Evolutionary conservation across 2,888 invertebrate species (phyloP).

Genomic region (Cinara cedri): DNA sequence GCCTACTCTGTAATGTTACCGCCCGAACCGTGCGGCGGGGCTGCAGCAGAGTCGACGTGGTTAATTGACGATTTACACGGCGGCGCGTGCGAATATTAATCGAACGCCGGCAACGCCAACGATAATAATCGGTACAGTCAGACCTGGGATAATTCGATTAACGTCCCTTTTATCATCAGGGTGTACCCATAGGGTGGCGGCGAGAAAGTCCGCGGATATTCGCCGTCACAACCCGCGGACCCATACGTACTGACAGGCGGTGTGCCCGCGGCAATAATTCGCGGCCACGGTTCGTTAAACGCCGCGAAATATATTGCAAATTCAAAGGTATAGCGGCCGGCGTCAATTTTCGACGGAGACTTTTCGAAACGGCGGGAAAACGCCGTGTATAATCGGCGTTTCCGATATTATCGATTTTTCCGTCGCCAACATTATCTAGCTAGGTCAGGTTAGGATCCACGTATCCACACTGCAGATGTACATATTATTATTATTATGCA

Average conservation of each 20-base stretch:
- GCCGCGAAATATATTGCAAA: neutral
- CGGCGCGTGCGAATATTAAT: conserved; percentile 37
- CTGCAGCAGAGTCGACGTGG: no score
- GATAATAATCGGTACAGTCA: neutral
- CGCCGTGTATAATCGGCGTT: neutral
- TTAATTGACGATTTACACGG: no score
- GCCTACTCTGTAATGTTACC: no score
- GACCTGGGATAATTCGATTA: conserved; percentile 14
- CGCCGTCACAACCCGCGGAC: neutral
- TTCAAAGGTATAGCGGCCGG: no score
- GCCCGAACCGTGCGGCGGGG: no score
- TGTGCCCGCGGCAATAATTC: no score
- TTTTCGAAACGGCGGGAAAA: conserved; percentile 9
- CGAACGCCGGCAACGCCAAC: conserved; percentile 9
- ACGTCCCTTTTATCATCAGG: neutral
- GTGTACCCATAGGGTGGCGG: no score
- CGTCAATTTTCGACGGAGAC: no score
- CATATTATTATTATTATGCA: no score
- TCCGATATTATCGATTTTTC: neutral
- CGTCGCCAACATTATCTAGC: no score
- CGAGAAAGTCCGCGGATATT: neutral
- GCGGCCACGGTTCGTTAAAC: conserved; percentile 21
- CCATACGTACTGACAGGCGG: neutral
- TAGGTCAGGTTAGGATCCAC: no score
- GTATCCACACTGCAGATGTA: no score